Conservation (phyloP, 2,888 invertebrate genomes). For the Ormia ochracea region DNA sequence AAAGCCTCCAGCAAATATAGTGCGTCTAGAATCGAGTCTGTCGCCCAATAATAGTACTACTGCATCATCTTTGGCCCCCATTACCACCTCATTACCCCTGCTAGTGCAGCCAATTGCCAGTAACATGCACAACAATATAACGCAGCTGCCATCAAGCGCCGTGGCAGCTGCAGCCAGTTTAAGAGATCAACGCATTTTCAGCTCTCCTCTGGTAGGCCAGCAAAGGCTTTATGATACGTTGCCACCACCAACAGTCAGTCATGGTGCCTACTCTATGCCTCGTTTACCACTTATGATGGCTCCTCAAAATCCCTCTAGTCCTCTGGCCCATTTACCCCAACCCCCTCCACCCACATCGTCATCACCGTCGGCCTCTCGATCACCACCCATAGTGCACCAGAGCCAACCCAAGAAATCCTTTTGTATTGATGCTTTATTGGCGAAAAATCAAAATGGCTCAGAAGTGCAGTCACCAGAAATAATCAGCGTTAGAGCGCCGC, state of each 20-base stretch:
- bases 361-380: slow-evolving; percentile 58
- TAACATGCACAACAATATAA: slow-evolving; percentile 56
- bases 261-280: slow-evolving; percentile 70
- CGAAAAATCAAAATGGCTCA: slow-evolving; percentile 78
- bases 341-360: slow-evolving; percentile 40
- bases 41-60: not conserved
- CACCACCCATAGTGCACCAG: slow-evolving; percentile 64
- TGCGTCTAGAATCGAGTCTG: not conserved
- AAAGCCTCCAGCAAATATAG: slow-evolving; percentile 4
- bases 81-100: slow-evolving; percentile 67
- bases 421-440: slow-evolving; percentile 92
- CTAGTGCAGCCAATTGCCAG: slow-evolving; percentile 66
- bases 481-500: slow-evolving; percentile 40
- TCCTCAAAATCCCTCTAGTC: slow-evolving; percentile 64
- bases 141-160: slow-evolving; percentile 32
- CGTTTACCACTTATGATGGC: slow-evolving; percentile 68
- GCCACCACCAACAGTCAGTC: slow-evolving; percentile 61
- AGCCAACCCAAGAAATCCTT: slow-evolving; percentile 84
- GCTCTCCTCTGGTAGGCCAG: slow-evolving; percentile 42
- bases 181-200: slow-evolving; percentile 66
- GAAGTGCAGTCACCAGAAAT: slow-evolving; percentile 61
- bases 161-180: slow-evolving; percentile 50
- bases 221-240: slow-evolving; percentile 56
- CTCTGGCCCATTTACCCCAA: slow-evolving; percentile 35
- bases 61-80: slow-evolving; percentile 56